These are phyloP conservation scores for Hirtodrosophila cameraria DNA, from an alignment of 2,888 invertebrate genomes.

Conservation along the genomic window DNA sequence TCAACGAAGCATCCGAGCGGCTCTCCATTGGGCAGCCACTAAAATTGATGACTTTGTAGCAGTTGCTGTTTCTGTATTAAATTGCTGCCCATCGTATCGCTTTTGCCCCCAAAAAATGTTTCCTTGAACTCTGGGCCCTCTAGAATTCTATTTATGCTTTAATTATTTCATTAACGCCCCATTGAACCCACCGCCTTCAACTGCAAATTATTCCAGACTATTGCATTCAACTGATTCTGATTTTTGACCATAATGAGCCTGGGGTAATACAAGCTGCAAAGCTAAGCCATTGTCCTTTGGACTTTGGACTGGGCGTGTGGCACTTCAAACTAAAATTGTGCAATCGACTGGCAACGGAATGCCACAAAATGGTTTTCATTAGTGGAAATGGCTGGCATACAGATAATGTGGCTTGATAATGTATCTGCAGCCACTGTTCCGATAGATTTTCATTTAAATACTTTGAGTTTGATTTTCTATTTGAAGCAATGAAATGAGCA, in stretches of 20 bases:
- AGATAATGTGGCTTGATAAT: constrained; percentile 18
- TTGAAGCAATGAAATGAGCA: neutral
- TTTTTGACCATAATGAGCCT: constrained; percentile 59
- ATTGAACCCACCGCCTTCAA: constrained; percentile 47
- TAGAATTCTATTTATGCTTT: constrained; percentile 53
- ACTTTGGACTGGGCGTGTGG: constrained; percentile 1
- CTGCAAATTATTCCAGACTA: constrained; percentile 70
- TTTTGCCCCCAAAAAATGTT: neutral
- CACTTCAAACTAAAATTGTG: constrained; percentile 52
- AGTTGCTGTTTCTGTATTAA: constrained; percentile 36
- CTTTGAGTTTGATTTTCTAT: constrained; percentile 10
- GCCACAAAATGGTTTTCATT: constrained; percentile 48
- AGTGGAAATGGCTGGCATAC: constrained; percentile 8
- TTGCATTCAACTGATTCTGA: constrained; percentile 68
- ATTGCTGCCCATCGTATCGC: constrained; percentile 30
- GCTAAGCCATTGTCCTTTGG: neutral
- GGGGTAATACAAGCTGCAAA: neutral
- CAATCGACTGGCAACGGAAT: constrained; percentile 55
- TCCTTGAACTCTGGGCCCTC: constrained; percentile 30
- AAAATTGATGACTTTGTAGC: constrained; percentile 69
- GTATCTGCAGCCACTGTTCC: constrained; percentile 17
- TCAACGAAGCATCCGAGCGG: constrained; percentile 34
- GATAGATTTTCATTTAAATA: constrained; percentile 61
- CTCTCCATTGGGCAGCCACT: constrained; percentile 26
- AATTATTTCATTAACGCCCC: constrained; percentile 72